Percentiles rank a stretch among this genome's conserved stretches.
Evolutionary conservation across 2,113 vertebrate species (phyloP).

Genomic region (Anolis carolinensis): DNA sequence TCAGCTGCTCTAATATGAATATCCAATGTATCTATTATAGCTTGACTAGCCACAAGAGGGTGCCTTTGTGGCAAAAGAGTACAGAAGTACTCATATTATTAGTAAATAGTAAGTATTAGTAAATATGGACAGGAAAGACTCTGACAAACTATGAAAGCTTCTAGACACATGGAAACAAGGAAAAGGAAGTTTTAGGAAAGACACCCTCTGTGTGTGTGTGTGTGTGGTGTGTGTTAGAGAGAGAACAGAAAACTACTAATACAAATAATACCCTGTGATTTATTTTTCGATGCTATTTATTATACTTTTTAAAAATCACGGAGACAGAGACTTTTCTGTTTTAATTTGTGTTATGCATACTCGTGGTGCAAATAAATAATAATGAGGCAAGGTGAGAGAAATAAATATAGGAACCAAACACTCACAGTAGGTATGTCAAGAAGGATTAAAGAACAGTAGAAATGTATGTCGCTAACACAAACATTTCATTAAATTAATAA

Average conservation of each 20-base stretch:
- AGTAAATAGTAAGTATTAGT: background rate
- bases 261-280: background rate
- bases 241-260: no score
- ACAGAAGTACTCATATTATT: background rate
- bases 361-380: background rate
- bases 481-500: background rate
- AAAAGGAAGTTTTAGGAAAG: background rate
- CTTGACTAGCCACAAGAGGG: background rate
- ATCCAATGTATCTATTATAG: background rate
- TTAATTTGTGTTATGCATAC: background rate
- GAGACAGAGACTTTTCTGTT: background rate
- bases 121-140: background rate
- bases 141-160: background rate
- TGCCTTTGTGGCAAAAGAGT: background rate
- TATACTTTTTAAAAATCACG: background rate
- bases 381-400: background rate
- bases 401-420: background rate
- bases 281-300: background rate
- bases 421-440: background rate
- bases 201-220: background rate
- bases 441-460: background rate
- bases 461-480: background rate
- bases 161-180: background rate
- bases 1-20: background rate
- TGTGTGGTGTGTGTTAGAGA: no score